phyloP scores from a whole-genome alignment of 2,113 vertebrate genomes.

The Podilymbus podiceps region DNA sequence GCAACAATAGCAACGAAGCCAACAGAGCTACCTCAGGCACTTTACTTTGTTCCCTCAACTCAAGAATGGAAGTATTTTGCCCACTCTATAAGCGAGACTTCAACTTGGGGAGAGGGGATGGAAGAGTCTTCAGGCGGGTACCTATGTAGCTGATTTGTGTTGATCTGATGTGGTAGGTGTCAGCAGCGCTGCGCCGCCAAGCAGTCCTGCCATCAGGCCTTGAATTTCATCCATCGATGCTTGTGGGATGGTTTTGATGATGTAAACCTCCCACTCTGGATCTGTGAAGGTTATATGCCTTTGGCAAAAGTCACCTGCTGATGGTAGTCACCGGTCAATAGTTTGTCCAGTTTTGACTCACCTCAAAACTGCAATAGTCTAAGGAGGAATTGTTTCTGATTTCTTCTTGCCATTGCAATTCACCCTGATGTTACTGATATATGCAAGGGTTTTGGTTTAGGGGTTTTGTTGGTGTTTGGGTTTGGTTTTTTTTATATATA shows the following conservation, averaged over 20 bases:
- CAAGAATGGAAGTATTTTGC: background rate
- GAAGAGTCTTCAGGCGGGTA: background rate
- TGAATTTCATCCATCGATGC: rapidly evolving
- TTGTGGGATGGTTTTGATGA: background rate
- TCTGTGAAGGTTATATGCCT: background rate
- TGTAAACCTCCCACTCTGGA: background rate
- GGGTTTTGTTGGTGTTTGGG: background rate
- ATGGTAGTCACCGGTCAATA: background rate
- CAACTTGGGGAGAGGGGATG: background rate
- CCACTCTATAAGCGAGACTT: background rate
- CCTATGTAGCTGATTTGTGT: rapidly evolving
- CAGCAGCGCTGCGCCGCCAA: background rate
- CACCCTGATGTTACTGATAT: background rate
- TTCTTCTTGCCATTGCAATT: background rate
- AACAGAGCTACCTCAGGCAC: background rate
- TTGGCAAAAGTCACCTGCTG: background rate
- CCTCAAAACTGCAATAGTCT: background rate
- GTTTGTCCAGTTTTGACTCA: background rate
- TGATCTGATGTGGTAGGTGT: background rate
- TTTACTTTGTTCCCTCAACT: background rate
- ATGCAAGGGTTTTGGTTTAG: no score
- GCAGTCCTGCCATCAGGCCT: no score
- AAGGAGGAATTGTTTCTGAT: background rate
- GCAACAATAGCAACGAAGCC: background rate
- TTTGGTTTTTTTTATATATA: background rate